Conservation (phyloP, 1,140 invertebrate genomes). For the Paracyclopina nana region DNA sequence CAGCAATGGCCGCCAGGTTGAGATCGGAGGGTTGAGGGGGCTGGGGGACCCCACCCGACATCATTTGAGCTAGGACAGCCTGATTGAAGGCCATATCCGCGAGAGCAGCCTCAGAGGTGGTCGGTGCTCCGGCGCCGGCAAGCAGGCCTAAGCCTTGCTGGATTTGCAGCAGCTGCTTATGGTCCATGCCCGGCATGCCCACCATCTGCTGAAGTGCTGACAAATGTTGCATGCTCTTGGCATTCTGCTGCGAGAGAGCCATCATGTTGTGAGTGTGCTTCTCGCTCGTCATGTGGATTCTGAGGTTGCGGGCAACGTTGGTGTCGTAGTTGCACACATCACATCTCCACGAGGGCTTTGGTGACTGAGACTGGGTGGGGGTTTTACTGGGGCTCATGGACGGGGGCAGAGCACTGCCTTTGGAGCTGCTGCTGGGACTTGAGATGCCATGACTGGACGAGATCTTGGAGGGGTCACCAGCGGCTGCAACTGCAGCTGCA, state of each 20-base stretch:
- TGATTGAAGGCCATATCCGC: slow-evolving; percentile 88
- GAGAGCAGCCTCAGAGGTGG: slow-evolving; percentile 53
- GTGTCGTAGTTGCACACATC: slow-evolving; percentile 98
- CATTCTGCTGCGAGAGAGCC: slow-evolving; percentile 83
- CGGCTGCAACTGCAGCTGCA: too few relatives aligned
- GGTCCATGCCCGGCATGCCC: slow-evolving; percentile 15
- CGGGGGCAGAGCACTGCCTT: background rate
- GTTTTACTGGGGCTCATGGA: slow-evolving; percentile 22
- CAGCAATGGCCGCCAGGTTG: background rate
- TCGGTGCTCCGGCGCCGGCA: slow-evolving; percentile 33
- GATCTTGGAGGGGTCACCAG: slow-evolving; percentile 9
- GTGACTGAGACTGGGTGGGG: slow-evolving; percentile 20
- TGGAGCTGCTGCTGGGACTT: too few relatives aligned
- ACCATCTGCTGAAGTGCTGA: slow-evolving; percentile 40
- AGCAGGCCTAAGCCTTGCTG: slow-evolving; percentile 25
- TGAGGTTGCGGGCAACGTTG: slow-evolving; percentile 79
- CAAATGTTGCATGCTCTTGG: slow-evolving; percentile 86
- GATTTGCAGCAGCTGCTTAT: slow-evolving; percentile 21
- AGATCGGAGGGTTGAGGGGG: background rate
- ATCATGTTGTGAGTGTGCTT: slow-evolving; percentile 97
- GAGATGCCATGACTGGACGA: slow-evolving; percentile 4
- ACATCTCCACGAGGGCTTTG: slow-evolving; percentile 65
- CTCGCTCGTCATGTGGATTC: slow-evolving; percentile 94
- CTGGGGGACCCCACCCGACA: slow-evolving; percentile 23
- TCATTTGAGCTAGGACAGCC: slow-evolving; percentile 69